Base-by-base conservation (phyloP, 2,113 vertebrate species). In the Dicerorhinus sumatrensis region DNA sequence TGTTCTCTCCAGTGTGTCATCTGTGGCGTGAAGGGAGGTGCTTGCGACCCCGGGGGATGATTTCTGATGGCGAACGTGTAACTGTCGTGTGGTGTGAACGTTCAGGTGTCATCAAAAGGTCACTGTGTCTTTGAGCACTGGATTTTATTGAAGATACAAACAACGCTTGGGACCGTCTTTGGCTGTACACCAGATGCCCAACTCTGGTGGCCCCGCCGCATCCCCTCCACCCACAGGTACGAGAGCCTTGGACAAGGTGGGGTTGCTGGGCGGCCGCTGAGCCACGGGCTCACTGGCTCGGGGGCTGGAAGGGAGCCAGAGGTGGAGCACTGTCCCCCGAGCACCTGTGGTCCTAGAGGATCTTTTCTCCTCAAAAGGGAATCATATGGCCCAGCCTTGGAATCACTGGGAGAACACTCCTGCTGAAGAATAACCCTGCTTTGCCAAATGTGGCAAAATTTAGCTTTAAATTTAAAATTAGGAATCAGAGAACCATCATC, bases 11-110 rank as follows among this genome's bases (percentile, higher is more conserved):
- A 1, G 21, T 10, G 4, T 0, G 3, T 58, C 39, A 5, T 31
- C 75, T 62, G 21, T 8, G 33, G 21, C 29, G 62, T 6, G 33
- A 70, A 79, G 48, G 48, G 48, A 21, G 21, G 6, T 2, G 0
- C 4, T 2, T 0, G 23, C 80, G 86, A 27, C 25, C 25, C 80
- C 0, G 0, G n/a, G 29, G 14, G 7, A 48, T 8, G 13, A 13
- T 14, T 76, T 77, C 29, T 56, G 70, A 80, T 10, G 21, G 9
- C 8, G 46, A 89, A 70, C 1, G 1, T 23, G 3, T 23, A 23
- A 17, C 0, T n/a, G 36, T 81, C 2, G 0, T 54, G 42, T 8
- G 13, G 33, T 18, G 16, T 51, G 65, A 72, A 54, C 4, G 39
- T 29, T 31, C 21, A 70, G 18, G 21, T 33, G 11, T n/a, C 46